Conservation (phyloP, 2,113 vertebrate genomes). For the Chloropsis hardwickii region DNA sequence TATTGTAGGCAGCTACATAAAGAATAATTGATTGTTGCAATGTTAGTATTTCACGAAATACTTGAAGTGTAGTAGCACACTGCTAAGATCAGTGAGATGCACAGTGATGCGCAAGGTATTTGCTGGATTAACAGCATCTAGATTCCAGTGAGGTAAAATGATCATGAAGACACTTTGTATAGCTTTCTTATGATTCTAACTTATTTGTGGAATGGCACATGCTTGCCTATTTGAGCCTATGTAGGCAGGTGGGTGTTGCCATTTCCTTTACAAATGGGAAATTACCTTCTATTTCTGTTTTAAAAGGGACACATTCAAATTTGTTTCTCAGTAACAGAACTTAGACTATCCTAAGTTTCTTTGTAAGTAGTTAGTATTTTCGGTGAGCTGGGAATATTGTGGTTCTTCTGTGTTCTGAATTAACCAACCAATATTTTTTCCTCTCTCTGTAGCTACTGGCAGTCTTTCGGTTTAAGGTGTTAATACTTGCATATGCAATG, state of each 20-base stretch:
- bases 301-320: not conserved
- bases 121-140: not conserved
- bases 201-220: not conserved
- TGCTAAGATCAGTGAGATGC: not conserved
- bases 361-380: not conserved
- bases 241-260: not conserved
- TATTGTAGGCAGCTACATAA: not conserved
- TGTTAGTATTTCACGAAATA: not conserved
- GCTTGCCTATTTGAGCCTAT: not conserved
- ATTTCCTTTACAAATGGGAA: not conserved
- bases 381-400: not conserved
- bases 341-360: not conserved
- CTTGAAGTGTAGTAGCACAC: not conserved
- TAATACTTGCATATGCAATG: slow-evolving; percentile 92
- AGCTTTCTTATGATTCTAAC: not conserved
- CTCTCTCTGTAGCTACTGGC: slow-evolving; percentile 83
- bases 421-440: slow-evolving; percentile 49
- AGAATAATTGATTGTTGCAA: not conserved
- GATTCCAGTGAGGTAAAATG: not conserved
- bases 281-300: not conserved
- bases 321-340: not conserved
- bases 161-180: not conserved
- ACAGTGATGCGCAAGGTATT: not conserved
- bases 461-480: slow-evolving; percentile 88
- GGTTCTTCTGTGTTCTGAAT: slow-evolving; percentile 36